Conservation (phyloP, 2,888 invertebrate genomes). For the Mythimna lalbum region DNA sequence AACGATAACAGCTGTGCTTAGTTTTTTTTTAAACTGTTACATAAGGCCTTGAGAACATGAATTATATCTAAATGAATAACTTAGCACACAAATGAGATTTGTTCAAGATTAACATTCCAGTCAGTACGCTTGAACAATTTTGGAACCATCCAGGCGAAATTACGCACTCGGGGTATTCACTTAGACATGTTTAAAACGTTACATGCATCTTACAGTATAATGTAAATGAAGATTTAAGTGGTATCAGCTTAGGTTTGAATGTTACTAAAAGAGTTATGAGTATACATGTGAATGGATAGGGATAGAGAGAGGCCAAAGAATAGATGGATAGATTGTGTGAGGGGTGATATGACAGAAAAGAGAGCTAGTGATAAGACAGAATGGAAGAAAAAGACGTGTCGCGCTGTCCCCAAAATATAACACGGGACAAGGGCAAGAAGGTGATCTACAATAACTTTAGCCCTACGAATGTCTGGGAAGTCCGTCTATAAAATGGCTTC, state of each 20-base stretch:
- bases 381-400: no score
- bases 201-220: background rate
- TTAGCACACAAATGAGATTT: slow-evolving; percentile 35
- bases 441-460: background rate
- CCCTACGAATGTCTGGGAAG: no score
- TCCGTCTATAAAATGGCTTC: no score
- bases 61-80: slow-evolving; percentile 35
- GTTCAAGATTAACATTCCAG: slow-evolving; percentile 39
- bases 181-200: slow-evolving; percentile 11
- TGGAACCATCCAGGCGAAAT: slow-evolving; percentile 20
- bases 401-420: no score
- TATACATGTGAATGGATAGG: no score
- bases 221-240: background rate
- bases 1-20: background rate
- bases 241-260: background rate
- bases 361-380: no score
- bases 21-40: background rate
- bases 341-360: no score
- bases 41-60: background rate
- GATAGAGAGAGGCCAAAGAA: no score
- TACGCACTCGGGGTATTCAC: slow-evolving; percentile 18
- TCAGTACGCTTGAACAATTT: slow-evolving; percentile 34
- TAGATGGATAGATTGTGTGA: no score
- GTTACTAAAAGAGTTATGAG: background rate
- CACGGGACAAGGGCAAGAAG: no score